These are phyloP conservation scores for Taphrorychus bicolor DNA, from an alignment of 2,888 invertebrate genomes.

Conservation along the genomic window DNA sequence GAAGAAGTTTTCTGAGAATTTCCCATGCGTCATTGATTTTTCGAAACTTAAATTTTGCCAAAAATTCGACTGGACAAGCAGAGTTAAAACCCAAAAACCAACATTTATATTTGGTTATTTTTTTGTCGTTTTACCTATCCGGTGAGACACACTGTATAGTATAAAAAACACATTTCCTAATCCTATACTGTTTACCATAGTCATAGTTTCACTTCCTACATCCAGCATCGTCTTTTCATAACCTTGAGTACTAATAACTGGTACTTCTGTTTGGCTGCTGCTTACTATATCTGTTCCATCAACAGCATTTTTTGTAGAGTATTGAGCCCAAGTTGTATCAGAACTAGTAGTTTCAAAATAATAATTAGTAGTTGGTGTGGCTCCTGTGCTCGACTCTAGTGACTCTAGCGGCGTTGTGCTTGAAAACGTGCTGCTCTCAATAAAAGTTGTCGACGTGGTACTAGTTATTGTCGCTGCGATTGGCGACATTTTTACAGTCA, in stretches of 20 bases:
- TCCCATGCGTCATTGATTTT: too few species aligned
- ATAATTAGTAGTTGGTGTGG: neutral
- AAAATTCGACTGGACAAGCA: too few species aligned
- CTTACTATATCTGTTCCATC: neutral
- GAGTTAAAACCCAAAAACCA: too few species aligned
- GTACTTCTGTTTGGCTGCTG: too few species aligned
- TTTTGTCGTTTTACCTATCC: too few species aligned
- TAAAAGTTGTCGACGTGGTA: neutral
- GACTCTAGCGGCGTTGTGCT: neutral
- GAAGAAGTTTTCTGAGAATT: too few species aligned
- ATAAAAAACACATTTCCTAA: neutral
- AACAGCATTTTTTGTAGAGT: neutral
- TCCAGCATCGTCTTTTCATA: neutral
- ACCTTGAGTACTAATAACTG: too few species aligned
- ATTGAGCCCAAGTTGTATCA: neutral
- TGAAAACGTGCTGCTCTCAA: neutral
- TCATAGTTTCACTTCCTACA: neutral
- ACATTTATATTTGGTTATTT: too few species aligned
- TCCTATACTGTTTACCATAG: neutral
- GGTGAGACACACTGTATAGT: neutral
- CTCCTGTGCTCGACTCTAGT: neutral
- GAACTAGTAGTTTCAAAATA: neutral
- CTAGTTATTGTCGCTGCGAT: constrained; percentile 25
- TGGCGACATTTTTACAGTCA: constrained; percentile 27
- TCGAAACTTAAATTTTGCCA: too few species aligned